Base-by-base conservation (phyloP, 2,113 vertebrate species). In the Nanorana parkeri region DNA sequence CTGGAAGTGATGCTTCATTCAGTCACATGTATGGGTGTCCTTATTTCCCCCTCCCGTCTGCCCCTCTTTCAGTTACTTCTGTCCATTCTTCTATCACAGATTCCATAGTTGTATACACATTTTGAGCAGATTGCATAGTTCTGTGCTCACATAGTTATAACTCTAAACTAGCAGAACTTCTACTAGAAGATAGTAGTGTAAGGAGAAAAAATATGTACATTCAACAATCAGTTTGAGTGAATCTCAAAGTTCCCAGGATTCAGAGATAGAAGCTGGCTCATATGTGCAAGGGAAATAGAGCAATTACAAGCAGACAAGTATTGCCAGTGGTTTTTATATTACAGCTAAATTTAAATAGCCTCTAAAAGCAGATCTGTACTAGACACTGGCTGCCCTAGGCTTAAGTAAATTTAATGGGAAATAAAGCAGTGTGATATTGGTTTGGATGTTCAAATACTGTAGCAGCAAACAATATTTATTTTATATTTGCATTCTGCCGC, bases 391-490 rank as follows among this genome's bases (percentile, higher is more conserved):
- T 28, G 47, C 41, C 51, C 24, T 17, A 56, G 69, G 51, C 51
- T 20, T 55, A 55, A 56, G 29, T 73, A 73, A 29, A 73, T 73
- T 28, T 52, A 10, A 47, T 10, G 52, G 69, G 52, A 55, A 56
- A 56, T 73, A 55, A 55, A 73, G 47, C 51, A 73, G 24, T 55
- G 17, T 29, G 52, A 19, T 55, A 73, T 73, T 73, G 24, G 69
- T 73, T 73, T 73, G 52, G 69, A 73, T 28, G 29, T 26, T 56
- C 51, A 72, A 55, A 55, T 55, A 28, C 26, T 72, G 51, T 72
- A 54, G 68, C 24, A 73, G 52, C 19, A 24, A 73, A 29, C 51
- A 56, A 56, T 56, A 56, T 73, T 73, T 73, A 24, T 71, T 17
- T 71, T 71, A 71, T 71, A 54, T 19, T 26, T 55, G 51, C 52